Conservation (phyloP, 2,888 invertebrate genomes). For the Dryomyza anilis region DNA sequence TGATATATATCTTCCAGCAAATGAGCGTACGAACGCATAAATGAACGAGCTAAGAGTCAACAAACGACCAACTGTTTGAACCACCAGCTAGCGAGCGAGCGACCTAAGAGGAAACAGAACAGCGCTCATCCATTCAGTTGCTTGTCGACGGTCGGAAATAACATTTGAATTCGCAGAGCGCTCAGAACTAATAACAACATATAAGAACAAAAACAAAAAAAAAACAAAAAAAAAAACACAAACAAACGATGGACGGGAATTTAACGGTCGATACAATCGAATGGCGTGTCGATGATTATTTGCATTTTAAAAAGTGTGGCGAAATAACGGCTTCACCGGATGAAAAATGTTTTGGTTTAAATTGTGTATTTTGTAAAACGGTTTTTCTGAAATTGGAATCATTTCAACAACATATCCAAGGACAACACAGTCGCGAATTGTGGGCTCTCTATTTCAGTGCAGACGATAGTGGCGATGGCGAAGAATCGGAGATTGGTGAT, state of each 20-base stretch:
- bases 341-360: conserved; percentile 50
- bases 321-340: conserved; percentile 54
- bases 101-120: no score
- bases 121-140: no score
- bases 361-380: conserved; percentile 50
- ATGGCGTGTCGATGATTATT: conserved; percentile 49
- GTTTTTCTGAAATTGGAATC: conserved; percentile 51
- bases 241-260: neutral
- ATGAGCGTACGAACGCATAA: no score
- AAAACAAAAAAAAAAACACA: no score
- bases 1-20: no score
- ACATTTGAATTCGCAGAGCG: no score
- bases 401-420: conserved; percentile 49
- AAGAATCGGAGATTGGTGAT: conserved; percentile 21
- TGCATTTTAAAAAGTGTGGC: conserved; percentile 52
- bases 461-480: conserved; percentile 8
- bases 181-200: no score
- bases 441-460: conserved; percentile 43
- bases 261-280: conserved; percentile 23
- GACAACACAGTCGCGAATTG: conserved; percentile 47
- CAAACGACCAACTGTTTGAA: no score
- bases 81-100: no score
- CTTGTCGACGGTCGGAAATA: no score
- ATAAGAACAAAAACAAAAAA: no score
- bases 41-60: no score